Base-by-base conservation (phyloP, 2,888 invertebrate genomes). In the Neuroscelio doddi region DNA sequence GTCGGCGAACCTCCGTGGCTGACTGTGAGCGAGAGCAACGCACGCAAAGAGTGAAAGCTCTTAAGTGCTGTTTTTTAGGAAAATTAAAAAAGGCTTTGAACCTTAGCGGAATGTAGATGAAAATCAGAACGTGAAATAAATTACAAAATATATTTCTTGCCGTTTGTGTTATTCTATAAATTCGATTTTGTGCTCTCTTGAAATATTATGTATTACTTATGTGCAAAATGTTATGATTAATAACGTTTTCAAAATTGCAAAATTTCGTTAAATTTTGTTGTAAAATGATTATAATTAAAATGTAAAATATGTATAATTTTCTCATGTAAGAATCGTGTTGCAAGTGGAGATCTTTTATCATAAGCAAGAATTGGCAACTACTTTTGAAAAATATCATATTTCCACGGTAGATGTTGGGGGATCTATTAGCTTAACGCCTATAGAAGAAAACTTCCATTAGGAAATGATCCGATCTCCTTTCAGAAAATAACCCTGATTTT, bases 1-100 rank as follows among this genome's bases (percentile, higher is more conserved):
- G 58, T 62, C 62, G 61, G 61, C 61, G 44, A 65, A 65, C 65
- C 65, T 65, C 44, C 59, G 64, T 30, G 64, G 59, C 59, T 56
- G 56, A 55, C 47, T 56, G 46, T 42, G 49, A 42, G 38, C 56
- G 34, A 21, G 12, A 44, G 8, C 36, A 16, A 56, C 38, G 64
- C 53, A 53, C 64, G 53, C 50, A 53, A 52, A 58, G 34, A 58
- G 51, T 41, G 51, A 44, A 46, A 51, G 42, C 44, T 53, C 49
- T 65, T 56, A 61, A 61, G 58, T 61, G 65, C 56, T 61, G 47
- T 57, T 46, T 59, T 64, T 61, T 49, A 56, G 41, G 39, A 44
- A 42, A 53, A 61, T 61, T 56, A 47, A 52, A 64, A 64, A 49
- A 36, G 15, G 36, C 36, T 36, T 36, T 36, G 36, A 36, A 7